A percentile compares a stretch with the other conserved stretches of the same genome.
phyloP scores from a whole-genome alignment of 2,113 vertebrate genomes.

The Oncorhynchus nerka region DNA sequence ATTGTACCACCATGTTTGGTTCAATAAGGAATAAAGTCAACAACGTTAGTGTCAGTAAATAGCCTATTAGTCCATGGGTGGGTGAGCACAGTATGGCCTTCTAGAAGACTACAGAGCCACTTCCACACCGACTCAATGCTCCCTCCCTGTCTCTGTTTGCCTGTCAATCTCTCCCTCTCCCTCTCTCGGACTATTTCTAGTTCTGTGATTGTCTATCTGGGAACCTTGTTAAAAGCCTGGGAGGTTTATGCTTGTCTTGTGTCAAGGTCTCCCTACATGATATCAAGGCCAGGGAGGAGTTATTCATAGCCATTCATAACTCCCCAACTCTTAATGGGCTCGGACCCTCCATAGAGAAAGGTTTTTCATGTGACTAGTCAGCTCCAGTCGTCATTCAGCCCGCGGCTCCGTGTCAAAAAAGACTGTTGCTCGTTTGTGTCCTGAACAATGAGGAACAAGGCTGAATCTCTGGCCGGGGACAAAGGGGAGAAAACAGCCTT shows the following conservation, averaged over 20 bases:
- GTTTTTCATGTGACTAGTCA: conserved; percentile 93
- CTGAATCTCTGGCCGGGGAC: conserved; percentile 95
- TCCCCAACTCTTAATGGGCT: conserved; percentile 89
- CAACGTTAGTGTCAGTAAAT: conserved; percentile 56
- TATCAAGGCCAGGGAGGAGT: conserved; percentile 55
- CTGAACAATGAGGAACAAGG: conserved; percentile 95
- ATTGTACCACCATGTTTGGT: not conserved
- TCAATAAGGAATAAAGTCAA: conserved; percentile 48
- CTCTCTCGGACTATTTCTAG: conserved; percentile 57
- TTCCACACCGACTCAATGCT: conserved; percentile 71
- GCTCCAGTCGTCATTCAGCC: conserved; percentile 95
- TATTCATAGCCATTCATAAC: conserved; percentile 85
- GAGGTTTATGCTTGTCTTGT: conserved; percentile 60
- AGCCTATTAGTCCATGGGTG: conserved; percentile 39
- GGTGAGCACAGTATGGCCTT: conserved; percentile 57
- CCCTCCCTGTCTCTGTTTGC: conserved; percentile 49
- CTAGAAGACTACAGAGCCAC: conserved; percentile 67
- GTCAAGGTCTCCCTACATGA: conserved; percentile 62
- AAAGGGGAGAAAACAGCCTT: conserved; percentile 99
- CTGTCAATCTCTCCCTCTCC: conserved; percentile 67
- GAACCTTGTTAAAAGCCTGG: conserved; percentile 63
- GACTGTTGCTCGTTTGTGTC: conserved; percentile 98
- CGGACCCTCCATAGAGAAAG: conserved; percentile 87
- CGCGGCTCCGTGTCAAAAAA: conserved; percentile 99
- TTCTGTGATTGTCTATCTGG: conserved; percentile 59